These are phyloP conservation scores for Cordilura impudica DNA, from an alignment of 2,888 invertebrate genomes.

Conservation along the genomic window DNA sequence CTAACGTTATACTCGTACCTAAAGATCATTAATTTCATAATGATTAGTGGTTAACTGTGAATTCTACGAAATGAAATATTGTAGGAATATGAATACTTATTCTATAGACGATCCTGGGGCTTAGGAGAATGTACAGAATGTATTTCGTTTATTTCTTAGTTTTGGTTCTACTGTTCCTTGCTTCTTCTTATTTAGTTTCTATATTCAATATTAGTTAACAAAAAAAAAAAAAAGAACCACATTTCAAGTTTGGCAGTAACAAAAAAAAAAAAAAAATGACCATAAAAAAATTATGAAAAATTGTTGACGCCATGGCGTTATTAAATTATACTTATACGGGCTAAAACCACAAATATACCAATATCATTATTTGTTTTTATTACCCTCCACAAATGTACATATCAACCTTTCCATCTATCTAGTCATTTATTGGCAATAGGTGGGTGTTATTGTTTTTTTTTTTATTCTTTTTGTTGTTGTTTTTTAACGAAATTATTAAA, in stretches of 20 bases:
- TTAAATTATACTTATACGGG: slow-evolving; percentile 14
- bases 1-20: neutral
- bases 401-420: neutral
- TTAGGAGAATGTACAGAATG: neutral
- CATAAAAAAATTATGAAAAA: too few relatives aligned
- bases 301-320: slow-evolving; percentile 39
- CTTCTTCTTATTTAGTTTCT: neutral
- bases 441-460: neutral
- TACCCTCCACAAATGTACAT: neutral
- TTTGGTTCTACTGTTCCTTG: too few relatives aligned
- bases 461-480: neutral
- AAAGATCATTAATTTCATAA: slow-evolving; percentile 47
- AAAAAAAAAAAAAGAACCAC: neutral
- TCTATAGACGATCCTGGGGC: neutral
- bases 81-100: neutral
- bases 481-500: neutral
- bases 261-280: neutral
- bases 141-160: neutral
- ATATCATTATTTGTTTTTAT: neutral
- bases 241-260: neutral
- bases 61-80: slow-evolving; percentile 39
- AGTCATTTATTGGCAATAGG: neutral
- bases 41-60: slow-evolving; percentile 45
- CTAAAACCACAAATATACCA: neutral
- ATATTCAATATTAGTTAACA: too few relatives aligned